Percentiles rank a stretch among this genome's conserved stretches.
These are phyloP conservation scores for Orthosia cruda DNA, from an alignment of 2,888 invertebrate species.

Conservation along the genomic window DNA sequence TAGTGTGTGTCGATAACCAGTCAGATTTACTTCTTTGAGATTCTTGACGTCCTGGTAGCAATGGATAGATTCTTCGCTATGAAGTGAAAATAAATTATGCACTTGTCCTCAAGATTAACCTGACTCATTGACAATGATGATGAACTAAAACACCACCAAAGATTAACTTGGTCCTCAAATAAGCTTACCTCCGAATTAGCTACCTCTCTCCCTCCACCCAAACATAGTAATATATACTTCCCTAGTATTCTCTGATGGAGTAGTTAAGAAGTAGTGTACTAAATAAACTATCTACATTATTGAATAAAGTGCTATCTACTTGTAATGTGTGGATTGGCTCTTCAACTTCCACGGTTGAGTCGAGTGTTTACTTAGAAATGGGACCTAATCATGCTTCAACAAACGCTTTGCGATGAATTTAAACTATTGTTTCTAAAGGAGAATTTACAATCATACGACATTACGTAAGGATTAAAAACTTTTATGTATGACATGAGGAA, in stretches of 20 bases:
- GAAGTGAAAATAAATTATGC: too few relatives aligned
- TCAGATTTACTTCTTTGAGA: too few relatives aligned
- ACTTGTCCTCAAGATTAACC: too few relatives aligned
- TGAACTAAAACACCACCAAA: neutral
- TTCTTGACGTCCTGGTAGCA: too few relatives aligned
- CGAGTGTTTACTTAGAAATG: slow-evolving; percentile 2
- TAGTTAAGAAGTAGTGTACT: slow-evolving; percentile 3
- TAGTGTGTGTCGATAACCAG: too few relatives aligned
- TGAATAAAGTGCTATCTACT: slow-evolving; percentile 4
- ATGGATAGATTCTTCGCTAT: too few relatives aligned
- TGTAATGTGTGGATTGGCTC: slow-evolving; percentile 9
- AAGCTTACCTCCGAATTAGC: slow-evolving; percentile 16
- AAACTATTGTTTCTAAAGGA: neutral
- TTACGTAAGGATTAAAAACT: too few relatives aligned
- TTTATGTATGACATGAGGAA: too few relatives aligned
- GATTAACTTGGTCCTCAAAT: neutral
- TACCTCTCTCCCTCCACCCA: neutral
- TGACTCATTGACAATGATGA: neutral
- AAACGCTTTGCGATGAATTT: slow-evolving; percentile 4
- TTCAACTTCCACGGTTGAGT: slow-evolving; percentile 2
- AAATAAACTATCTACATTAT: slow-evolving; percentile 1
- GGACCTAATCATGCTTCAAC: slow-evolving; percentile 8
- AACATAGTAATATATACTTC: slow-evolving; percentile 26
- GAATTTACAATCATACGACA: too few relatives aligned
- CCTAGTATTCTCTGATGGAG: slow-evolving; percentile 18